Base-by-base conservation (phyloP, 2,888 invertebrate species). In the Netelia virgata region DNA sequence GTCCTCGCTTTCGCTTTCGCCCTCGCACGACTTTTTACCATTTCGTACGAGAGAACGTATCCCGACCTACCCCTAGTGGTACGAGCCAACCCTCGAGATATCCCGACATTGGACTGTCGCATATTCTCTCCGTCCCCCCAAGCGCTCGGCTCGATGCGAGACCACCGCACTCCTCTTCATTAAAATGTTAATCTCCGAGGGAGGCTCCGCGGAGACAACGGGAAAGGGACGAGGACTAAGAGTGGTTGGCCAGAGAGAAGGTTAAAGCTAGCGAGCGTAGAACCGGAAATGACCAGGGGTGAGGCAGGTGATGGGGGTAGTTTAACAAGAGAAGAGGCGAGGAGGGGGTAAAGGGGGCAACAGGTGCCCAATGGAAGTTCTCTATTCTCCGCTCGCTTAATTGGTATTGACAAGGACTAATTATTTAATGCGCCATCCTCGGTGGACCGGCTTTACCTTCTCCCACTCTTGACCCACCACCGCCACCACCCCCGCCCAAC, bases 161-260 rank as follows among this genome's bases (percentile, higher is more conserved):
- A 47, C 14, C 14, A 36, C 14, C 14, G 47, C 3, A 47, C 47
- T 14, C 47, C 47, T 14, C 47, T 68, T 87, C 87, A 89, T 90
- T 89, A 88, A 88, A 90, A 90, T 88, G 88, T 89, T 88, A 89
- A 90, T 90, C 69, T 75, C 73, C 64, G 72, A 75, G 43, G 74
- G 55, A 41, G 74, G 3, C 43, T 57, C 16, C 57, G 59, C 47
- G 18, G 50, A 53, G 78, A 72, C 70, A 72, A 63, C 36, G 70
- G 41, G 41, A 55, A 36, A 41, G 41, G 20, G 18, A 9, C 10
- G 59, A 6, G 18, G 66, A 28, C 59, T 50, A 59, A 61, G 23
- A 14, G 73, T n/a, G 41, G 41, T 36, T 47, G 41, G n/a, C 9
- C 23, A 43, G 63, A 55, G 70, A 18, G 18, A 28, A 36, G 61